These are phyloP conservation scores for Campaea margaritaria DNA, from an alignment of 2,888 invertebrate genomes.

Conservation along the genomic window DNA sequence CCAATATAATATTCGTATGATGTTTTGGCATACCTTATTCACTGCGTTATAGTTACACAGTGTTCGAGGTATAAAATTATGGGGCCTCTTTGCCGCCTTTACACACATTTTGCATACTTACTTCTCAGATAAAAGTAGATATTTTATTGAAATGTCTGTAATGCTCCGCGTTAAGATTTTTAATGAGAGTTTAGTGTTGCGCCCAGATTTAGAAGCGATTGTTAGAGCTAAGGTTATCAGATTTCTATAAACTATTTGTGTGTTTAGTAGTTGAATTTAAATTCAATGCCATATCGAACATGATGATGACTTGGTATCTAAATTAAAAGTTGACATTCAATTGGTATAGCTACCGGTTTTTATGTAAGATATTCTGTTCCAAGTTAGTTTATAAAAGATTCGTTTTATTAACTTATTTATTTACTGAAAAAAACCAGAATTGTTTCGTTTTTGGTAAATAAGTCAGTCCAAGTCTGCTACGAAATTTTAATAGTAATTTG, in stretches of 20 bases:
- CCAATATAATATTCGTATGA: not conserved
- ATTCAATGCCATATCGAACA: not conserved
- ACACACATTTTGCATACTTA: slow-evolving; percentile 70
- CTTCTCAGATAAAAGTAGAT: slow-evolving; percentile 64
- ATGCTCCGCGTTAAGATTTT: slow-evolving; percentile 53
- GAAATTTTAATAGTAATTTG: too few relatives aligned
- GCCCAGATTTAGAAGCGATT: slow-evolving; percentile 38
- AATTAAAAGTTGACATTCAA: not conserved
- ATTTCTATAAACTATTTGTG: slow-evolving; percentile 19
- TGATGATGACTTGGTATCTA: not conserved
- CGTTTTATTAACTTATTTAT: too few relatives aligned
- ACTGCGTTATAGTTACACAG: slow-evolving; percentile 21
- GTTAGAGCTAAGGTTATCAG: slow-evolving; percentile 31
- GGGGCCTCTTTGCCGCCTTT: slow-evolving; percentile 60
- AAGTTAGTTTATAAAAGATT: too few relatives aligned
- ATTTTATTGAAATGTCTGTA: slow-evolving; percentile 66
- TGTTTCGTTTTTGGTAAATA: too few relatives aligned
- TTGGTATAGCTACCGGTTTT: too few relatives aligned
- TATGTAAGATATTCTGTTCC: too few relatives aligned
- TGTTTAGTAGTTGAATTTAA: slow-evolving; percentile 3
- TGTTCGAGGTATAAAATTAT: slow-evolving; percentile 62
- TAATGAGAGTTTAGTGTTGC: slow-evolving; percentile 47
- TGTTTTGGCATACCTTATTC: slow-evolving; percentile 26
- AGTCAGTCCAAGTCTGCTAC: too few relatives aligned
- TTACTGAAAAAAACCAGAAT: too few relatives aligned